Base-by-base conservation (phyloP, 2,888 invertebrate genomes). In the Drosophila paranaensis region DNA sequence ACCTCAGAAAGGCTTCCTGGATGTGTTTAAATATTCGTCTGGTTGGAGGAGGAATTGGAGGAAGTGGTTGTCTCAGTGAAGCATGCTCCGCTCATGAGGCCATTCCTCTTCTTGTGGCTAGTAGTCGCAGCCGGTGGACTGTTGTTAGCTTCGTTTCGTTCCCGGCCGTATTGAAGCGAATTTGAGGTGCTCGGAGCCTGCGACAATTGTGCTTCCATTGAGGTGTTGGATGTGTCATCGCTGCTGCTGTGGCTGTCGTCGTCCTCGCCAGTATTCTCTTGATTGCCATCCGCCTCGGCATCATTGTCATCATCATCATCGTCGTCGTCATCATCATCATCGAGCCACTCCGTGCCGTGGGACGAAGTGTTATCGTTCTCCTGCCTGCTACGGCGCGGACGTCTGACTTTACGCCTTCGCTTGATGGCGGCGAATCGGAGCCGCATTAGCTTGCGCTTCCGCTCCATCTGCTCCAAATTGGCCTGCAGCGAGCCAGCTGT, bases 171-270 rank as follows among this genome's bases (percentile, higher is more conserved):
- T n/a, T 58, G 79, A 33, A 70, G 27, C 4, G 88, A 84, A 27
- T 74, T 77, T 3, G 88, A 82, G 25, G 80, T 85, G 82, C 84
- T 88, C 6, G 85, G 85, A 9, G 85, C 80, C 66, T 82, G 82
- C 6, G 89, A 89, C 16, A 89, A 16, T 50, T 84, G 84, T 9
- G 82, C 89, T 64, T 87, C 89, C 83, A 83, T 83, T 0, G 83
- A 83, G 35, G 88, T 82, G 48, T 88, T 82, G 30, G 89, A 88
- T 27, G 78, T 68, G 43, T 67, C 56, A 42, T 66, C 71, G 20
- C 73, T 67, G 63, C 54, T 63, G 33, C 46, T 58, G 16, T 51
- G 62, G 30, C 14, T 71, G 54, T 40, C 56, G 51, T 57, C 69
- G 3, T 66, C 53, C 2, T 54, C 66, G n/a, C 35, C 65, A 30